A percentile compares a stretch with the other conserved stretches of the same genome.
Conservation (phyloP, 2,113 vertebrate species). For the Chamaea fasciata region DNA sequence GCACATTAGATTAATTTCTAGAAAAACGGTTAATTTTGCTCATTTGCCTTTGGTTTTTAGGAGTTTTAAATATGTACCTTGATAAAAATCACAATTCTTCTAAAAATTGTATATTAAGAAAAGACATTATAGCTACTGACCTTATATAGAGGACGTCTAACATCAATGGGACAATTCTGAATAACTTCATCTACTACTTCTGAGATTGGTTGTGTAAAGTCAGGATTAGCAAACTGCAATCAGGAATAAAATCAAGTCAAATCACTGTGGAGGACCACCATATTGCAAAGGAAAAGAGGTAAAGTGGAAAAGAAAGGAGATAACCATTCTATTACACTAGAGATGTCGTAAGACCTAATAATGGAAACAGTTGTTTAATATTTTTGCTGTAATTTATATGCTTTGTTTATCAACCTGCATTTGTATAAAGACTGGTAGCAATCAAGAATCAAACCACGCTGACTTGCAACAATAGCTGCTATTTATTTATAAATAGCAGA, state of each 20-base stretch:
- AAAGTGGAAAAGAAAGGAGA: neutral
- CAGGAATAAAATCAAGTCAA: neutral
- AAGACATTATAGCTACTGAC: conserved; percentile 57
- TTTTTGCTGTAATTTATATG: neutral
- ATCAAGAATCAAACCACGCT: neutral
- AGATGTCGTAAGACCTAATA: neutral
- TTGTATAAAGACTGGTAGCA: neutral
- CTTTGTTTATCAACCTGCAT: neutral
- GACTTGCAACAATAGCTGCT: neutral
- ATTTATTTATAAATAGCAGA: neutral
- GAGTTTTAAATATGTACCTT: neutral
- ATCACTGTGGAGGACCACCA: neutral
- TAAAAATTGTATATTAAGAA: neutral
- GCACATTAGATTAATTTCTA: neutral
- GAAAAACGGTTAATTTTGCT: neutral
- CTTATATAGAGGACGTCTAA: conserved; percentile 96
- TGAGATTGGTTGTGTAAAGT: conserved; percentile 97
- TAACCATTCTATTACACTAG: neutral
- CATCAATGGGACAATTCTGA: conserved; percentile 98
- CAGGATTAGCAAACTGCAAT: conserved; percentile 94
- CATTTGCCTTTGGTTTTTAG: no score
- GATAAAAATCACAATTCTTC: neutral
- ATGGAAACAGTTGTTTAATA: neutral
- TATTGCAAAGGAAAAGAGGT: neutral
- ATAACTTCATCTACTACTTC: conserved; percentile 99